Conservation (phyloP, 2,113 vertebrate genomes). For the Paramormyrops kingsleyae region DNA sequence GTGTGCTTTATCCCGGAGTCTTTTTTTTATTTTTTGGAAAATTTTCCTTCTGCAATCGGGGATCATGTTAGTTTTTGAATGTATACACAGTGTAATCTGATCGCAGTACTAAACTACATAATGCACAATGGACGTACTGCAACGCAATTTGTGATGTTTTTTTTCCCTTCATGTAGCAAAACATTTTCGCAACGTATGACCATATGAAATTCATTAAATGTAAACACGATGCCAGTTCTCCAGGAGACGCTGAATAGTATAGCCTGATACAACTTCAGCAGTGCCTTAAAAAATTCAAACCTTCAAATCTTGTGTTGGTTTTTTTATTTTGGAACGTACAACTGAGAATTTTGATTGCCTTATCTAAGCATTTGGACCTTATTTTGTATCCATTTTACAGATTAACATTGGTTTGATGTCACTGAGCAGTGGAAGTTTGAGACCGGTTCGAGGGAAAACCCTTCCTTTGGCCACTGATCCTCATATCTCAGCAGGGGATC, state of each 20-base stretch:
- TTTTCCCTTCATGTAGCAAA: background rate
- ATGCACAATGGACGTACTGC: too few relatives aligned
- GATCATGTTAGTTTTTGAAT: too few relatives aligned
- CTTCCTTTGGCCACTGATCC: background rate
- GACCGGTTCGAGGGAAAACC: background rate
- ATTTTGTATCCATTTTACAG: background rate
- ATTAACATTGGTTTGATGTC: slow-evolving; percentile 1
- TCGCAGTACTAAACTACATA: too few relatives aligned
- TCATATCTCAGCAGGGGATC: background rate
- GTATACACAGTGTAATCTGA: too few relatives aligned
- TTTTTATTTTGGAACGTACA: background rate
- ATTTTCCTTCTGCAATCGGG: too few relatives aligned
- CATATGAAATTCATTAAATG: background rate
- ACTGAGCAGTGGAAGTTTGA: background rate
- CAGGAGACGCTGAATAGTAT: too few relatives aligned
- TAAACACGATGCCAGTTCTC: background rate
- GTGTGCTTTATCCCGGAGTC: background rate
- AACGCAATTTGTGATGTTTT: too few relatives aligned
- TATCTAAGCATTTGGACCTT: background rate
- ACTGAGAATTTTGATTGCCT: background rate
- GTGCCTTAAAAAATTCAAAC: too few relatives aligned
- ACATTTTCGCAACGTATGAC: background rate
- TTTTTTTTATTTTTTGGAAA: too few relatives aligned
- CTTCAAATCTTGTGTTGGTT: background rate
- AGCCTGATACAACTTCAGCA: too few relatives aligned